These are phyloP conservation scores for Oryctes rhinoceros DNA, from an alignment of 1,140 invertebrate species.

Conservation along the genomic window DNA sequence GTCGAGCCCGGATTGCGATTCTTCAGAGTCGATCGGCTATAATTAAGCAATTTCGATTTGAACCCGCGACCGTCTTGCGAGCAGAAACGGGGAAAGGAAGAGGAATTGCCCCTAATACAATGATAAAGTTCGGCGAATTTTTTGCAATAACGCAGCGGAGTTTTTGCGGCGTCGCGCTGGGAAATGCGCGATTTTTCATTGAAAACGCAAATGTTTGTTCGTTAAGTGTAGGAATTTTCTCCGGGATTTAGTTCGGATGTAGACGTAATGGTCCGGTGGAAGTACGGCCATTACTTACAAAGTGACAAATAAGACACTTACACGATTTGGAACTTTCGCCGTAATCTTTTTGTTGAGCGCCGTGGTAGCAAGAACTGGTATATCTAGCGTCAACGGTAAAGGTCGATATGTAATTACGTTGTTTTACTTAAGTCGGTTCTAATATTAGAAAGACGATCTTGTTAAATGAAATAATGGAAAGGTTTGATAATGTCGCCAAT, in stretches of 20 bases:
- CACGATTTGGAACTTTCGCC: slow-evolving; percentile 10
- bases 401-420: too few relatives aligned
- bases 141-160: not conserved
- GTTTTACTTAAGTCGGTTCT: too few relatives aligned
- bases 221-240: slow-evolving; percentile 26
- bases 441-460: too few relatives aligned
- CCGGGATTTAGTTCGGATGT: slow-evolving; percentile 24
- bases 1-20: not conserved
- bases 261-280: slow-evolving; percentile 12
- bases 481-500: too few relatives aligned
- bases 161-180: slow-evolving; percentile 1
- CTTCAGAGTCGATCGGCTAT: not conserved
- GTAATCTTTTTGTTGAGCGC: not conserved
- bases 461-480: too few relatives aligned
- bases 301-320: slow-evolving; percentile 34
- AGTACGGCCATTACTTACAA: slow-evolving; percentile 30
- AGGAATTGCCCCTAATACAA: not conserved
- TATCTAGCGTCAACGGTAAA: too few relatives aligned
- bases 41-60: slow-evolving; percentile 21
- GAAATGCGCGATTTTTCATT: slow-evolving; percentile 36
- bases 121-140: slow-evolving; percentile 20
- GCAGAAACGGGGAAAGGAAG: too few relatives aligned
- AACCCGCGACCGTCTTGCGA: not conserved
- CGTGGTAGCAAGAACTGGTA: too few relatives aligned
- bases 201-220: slow-evolving; percentile 37